phyloP scores from a whole-genome alignment of 2,113 vertebrate genomes.

The Scalopus aquaticus region DNA sequence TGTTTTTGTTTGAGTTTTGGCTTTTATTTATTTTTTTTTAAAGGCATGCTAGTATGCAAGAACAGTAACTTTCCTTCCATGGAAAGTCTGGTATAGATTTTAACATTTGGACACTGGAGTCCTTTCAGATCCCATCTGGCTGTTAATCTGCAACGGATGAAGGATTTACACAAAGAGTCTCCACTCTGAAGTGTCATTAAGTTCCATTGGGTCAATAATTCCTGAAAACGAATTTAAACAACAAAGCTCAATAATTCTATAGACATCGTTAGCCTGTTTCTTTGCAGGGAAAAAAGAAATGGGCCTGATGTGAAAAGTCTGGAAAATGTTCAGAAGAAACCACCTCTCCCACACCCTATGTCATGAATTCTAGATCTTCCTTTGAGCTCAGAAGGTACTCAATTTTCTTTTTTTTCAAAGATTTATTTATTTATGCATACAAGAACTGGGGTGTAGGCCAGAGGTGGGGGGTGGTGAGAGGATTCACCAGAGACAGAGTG shows the following conservation, averaged over 20 bases:
- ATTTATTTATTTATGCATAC: too few relatives aligned
- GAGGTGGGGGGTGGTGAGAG: too few relatives aligned
- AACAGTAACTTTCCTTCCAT: conserved; percentile 43
- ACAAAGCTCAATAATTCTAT: conserved; percentile 48
- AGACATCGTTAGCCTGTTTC: conserved; percentile 23
- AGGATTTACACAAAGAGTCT: conserved; percentile 58
- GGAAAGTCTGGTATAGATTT: conserved; percentile 58
- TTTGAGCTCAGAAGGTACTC: neutral
- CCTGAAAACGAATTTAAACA: conserved; percentile 69
- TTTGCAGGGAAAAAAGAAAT: neutral
- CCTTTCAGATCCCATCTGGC: conserved; percentile 45
- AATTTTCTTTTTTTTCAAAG: too few relatives aligned
- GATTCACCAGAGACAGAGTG: too few relatives aligned
- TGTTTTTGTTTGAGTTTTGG: neutral
- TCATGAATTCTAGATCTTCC: neutral
- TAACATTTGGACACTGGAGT: neutral
- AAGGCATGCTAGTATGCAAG: neutral
- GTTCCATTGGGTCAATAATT: conserved; percentile 67
- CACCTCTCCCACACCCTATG: accelerated
- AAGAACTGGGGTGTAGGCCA: too few relatives aligned
- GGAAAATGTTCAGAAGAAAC: neutral
- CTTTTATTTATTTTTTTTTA: too few relatives aligned
- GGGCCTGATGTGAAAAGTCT: neutral
- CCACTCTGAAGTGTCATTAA: conserved; percentile 56
- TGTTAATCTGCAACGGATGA: conserved; percentile 54